Percentiles rank a stretch among this genome's conserved stretches.
phyloP scores from a whole-genome alignment of 2,888 invertebrate species.

The Cheilosia vulpina region DNA sequence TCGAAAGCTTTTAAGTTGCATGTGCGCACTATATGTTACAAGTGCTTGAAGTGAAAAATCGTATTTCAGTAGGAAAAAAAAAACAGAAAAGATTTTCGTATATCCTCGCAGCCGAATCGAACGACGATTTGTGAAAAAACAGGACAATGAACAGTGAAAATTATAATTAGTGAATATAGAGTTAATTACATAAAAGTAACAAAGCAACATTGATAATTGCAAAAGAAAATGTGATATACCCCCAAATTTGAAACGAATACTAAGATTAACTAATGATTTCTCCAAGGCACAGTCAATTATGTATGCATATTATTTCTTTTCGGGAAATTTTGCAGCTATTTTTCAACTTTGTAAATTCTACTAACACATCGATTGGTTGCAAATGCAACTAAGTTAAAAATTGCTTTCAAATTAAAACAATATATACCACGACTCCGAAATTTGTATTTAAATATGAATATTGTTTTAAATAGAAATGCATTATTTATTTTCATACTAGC shows the following conservation, averaged over 20 bases:
- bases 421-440: slow-evolving; percentile 47
- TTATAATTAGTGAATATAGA: slow-evolving; percentile 62
- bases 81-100: slow-evolving; percentile 67
- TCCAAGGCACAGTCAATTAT: slow-evolving; percentile 72
- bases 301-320: slow-evolving; percentile 72
- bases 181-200: slow-evolving; percentile 47
- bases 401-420: slow-evolving; percentile 44
- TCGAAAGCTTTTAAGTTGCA: slow-evolving; percentile 27
- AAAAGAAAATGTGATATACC: slow-evolving; percentile 66
- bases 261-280: slow-evolving; percentile 63
- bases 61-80: slow-evolving; percentile 37
- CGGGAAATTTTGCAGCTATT: slow-evolving; percentile 64
- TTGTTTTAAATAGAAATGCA: slow-evolving; percentile 73
- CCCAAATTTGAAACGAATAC: slow-evolving; percentile 28
- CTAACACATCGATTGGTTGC: slow-evolving; percentile 47
- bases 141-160: slow-evolving; percentile 67
- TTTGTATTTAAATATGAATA: slow-evolving; percentile 69
- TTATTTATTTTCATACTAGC: slow-evolving; percentile 74
- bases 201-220: slow-evolving; percentile 38
- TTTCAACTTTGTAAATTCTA: slow-evolving; percentile 63
- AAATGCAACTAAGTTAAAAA: slow-evolving; percentile 51
- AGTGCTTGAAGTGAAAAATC: slow-evolving; percentile 51
- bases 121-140: slow-evolving; percentile 49
- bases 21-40: slow-evolving; percentile 33
- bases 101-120: slow-evolving; percentile 65